phyloP scores from a whole-genome alignment of 35 echinoderm and acorn worm genomes.

The Lytechinus variegatus region DNA sequence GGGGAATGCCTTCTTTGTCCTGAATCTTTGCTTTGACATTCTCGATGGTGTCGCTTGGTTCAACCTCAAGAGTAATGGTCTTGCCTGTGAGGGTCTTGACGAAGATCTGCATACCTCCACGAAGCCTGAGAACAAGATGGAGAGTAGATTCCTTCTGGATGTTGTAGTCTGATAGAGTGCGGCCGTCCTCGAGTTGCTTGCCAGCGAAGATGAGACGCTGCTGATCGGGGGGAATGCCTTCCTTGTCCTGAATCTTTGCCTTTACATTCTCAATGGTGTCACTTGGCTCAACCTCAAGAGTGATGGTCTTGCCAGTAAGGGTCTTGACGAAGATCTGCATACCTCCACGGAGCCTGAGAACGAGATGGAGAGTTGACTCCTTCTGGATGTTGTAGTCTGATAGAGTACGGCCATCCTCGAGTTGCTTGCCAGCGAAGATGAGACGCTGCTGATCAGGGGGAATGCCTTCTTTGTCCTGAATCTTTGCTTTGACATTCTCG shows the following conservation, averaged over 20 bases:
- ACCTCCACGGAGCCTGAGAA: too few species aligned
- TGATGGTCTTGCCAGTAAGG: conserved; percentile 80
- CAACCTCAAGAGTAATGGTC: conserved; percentile 77
- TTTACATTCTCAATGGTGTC: conserved; percentile 84
- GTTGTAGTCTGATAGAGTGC: conserved; percentile 72
- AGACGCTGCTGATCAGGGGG: too few species aligned
- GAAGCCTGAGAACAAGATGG: conserved; percentile 50
- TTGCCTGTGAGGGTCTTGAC: conserved; percentile 73
- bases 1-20: conserved; percentile 82
- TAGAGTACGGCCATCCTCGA: too few species aligned
- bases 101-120: conserved; percentile 71
- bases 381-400: too few species aligned
- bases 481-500: too few species aligned
- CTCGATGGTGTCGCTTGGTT: conserved; percentile 79
- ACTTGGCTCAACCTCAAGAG: conserved; percentile 60
- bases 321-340: conserved; percentile 79
- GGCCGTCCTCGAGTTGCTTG: conserved; percentile 85
- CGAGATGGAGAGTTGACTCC: too few species aligned
- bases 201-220: conserved; percentile 78
- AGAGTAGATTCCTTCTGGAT: conserved; percentile 72
- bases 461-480: too few species aligned
- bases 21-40: conserved; percentile 87
- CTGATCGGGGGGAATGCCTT: conserved; percentile 76
- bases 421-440: too few species aligned
- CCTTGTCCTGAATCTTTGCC: conserved; percentile 87